Evolutionary conservation across 2,888 invertebrate genomes (phyloP).

Genomic region (Pycnomerus fuliginosus): DNA sequence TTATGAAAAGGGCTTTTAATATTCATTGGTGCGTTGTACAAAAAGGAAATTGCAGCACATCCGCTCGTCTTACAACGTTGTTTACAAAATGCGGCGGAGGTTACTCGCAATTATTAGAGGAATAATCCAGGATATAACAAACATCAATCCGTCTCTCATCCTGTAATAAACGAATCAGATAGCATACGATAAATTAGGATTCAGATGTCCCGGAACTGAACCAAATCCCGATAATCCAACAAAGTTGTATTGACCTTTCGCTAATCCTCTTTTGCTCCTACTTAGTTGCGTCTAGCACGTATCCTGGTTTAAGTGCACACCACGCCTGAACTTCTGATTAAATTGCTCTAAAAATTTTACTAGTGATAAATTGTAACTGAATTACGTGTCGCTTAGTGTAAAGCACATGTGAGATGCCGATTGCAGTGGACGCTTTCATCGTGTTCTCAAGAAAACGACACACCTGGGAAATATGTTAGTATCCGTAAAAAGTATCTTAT

Average conservation of each 20-base stretch:
- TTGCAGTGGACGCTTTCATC: constrained; percentile 29
- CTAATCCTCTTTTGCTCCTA: constrained; percentile 37
- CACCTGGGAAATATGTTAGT: constrained; percentile 35
- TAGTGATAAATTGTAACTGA: too few relatives aligned
- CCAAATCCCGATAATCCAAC: constrained; percentile 45
- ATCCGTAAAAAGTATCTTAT: constrained; percentile 29
- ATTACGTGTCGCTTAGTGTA: constrained; percentile 4
- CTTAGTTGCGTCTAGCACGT: constrained; percentile 29
- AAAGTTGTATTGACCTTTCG: constrained; percentile 46
- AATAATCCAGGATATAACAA: constrained; percentile 19
- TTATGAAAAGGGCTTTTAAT: too few relatives aligned
- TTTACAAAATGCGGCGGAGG: constrained; percentile 11
- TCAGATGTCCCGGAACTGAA: constrained; percentile 39
- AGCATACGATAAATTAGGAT: constrained; percentile 40
- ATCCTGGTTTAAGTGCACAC: constrained; percentile 29
- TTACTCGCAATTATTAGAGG: constrained; percentile 20
- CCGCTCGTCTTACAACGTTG: constrained; percentile 11
- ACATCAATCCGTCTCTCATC: constrained; percentile 16
- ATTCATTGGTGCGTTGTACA: too few relatives aligned
- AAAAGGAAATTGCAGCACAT: constrained; percentile 15
- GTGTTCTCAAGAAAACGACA: constrained; percentile 31
- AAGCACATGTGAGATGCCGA: constrained; percentile 23
- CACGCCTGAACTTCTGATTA: constrained; percentile 1
- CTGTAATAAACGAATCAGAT: constrained; percentile 23
- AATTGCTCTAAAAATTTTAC: too few relatives aligned